phyloP scores from a whole-genome alignment of 2,797 vertebrate genomes.

The Spinibarbus caldwelli region DNA sequence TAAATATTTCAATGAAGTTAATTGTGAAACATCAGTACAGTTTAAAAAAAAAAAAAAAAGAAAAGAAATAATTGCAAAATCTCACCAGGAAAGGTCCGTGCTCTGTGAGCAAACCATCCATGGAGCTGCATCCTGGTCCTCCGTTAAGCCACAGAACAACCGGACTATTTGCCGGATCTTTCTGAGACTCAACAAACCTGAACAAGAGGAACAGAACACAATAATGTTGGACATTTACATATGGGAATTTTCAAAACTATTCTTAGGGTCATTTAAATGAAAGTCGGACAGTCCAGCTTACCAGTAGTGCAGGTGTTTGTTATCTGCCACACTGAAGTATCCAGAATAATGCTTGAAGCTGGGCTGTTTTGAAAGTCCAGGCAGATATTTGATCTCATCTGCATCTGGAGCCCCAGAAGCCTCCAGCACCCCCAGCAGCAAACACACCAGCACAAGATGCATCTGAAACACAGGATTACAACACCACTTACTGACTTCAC shows the following conservation, averaged over 20 bases:
- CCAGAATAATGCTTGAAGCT: conserved; percentile 92
- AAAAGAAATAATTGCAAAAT: no score
- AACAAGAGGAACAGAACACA: not conserved
- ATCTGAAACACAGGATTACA: conserved; percentile 57
- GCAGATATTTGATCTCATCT: conserved; percentile 86
- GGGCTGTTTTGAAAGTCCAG: conserved; percentile 90
- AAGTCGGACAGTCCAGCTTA: conserved; percentile 58
- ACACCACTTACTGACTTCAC: not conserved
- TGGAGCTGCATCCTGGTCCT: conserved; percentile 93
- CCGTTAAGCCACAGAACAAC: conserved; percentile 96
- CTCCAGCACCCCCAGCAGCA: conserved; percentile 58
- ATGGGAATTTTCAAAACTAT: not conserved
- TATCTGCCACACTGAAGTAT: conserved; percentile 81
- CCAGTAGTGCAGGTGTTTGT: conserved; percentile 93
- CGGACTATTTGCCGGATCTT: conserved; percentile 78
- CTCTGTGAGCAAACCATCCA: conserved; percentile 92
- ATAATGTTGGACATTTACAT: not conserved
- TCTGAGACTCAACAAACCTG: conserved; percentile 95
- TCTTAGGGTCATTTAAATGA: not conserved
- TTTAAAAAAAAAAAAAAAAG: no score
- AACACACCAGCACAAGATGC: conserved; percentile 23
- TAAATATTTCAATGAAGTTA: not conserved
- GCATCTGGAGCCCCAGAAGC: conserved; percentile 69
- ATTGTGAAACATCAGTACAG: not conserved
- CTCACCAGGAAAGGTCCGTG: conserved; percentile 93